Evolutionary conservation across 2,113 vertebrate genomes (phyloP).

Genomic region (Atrichornis clamosus): DNA sequence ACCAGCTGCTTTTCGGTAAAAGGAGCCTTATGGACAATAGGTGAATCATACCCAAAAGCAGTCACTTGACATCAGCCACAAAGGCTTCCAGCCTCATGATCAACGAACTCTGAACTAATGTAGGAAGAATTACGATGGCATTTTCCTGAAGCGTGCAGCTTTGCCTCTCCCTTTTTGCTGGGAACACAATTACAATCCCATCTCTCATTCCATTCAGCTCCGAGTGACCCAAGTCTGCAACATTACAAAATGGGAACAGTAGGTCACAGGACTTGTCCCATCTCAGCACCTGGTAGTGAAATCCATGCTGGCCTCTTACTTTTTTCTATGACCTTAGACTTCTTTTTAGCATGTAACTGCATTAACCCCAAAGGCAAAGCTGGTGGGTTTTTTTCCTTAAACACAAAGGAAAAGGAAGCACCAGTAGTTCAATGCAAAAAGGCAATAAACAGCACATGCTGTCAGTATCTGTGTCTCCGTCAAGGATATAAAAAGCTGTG

Average conservation of each 20-base stretch:
- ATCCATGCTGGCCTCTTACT: not conserved
- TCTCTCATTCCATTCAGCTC: not conserved
- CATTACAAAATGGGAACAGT: not conserved
- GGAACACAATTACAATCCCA: not conserved
- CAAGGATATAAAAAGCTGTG: not conserved
- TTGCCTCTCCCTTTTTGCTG: not conserved
- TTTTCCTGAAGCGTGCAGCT: not conserved
- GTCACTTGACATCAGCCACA: constrained; percentile 64
- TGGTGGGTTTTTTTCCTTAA: not conserved
- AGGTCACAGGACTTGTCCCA: not conserved
- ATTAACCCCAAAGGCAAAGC: not conserved
- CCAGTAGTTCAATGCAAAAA: not conserved
- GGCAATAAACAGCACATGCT: not conserved
- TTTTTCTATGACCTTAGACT: not conserved
- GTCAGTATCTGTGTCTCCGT: not conserved
- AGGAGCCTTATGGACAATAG: constrained; percentile 50
- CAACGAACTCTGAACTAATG: constrained; percentile 29
- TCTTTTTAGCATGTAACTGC: not conserved
- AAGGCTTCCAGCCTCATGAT: constrained; percentile 49
- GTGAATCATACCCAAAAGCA: constrained; percentile 45
- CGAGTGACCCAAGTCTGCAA: not conserved
- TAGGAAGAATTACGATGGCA: not conserved
- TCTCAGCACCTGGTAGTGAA: not conserved
- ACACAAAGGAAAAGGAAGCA: not conserved
- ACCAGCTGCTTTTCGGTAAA: constrained; percentile 56